These are phyloP conservation scores for Watsonalla cultraria DNA, from an alignment of 2,888 invertebrate genomes.

Conservation along the genomic window DNA sequence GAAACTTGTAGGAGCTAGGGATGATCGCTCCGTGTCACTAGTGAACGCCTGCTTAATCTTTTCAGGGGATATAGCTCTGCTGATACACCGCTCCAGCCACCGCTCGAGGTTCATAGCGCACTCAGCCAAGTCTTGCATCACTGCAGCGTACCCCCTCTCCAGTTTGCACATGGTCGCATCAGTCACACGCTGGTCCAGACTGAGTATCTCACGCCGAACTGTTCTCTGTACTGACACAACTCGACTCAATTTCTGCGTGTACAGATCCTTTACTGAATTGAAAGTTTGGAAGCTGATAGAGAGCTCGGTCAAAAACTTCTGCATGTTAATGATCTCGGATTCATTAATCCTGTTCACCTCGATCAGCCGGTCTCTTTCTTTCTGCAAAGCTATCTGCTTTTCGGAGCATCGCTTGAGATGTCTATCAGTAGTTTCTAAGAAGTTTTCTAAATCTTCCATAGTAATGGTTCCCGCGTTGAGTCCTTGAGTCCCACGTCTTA, in stretches of 20 bases:
- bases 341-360: constrained; percentile 66
- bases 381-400: constrained; percentile 53
- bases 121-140: constrained; percentile 62
- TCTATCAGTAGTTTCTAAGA: constrained; percentile 66
- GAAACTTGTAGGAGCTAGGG: constrained; percentile 41
- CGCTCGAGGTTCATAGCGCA: constrained; percentile 59
- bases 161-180: constrained; percentile 50
- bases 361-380: constrained; percentile 56
- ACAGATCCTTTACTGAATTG: constrained; percentile 56
- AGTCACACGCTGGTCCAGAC: constrained; percentile 44
- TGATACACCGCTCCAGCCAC: constrained; percentile 61
- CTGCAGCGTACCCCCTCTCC: constrained; percentile 60
- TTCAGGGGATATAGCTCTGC: constrained; percentile 51
- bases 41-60: constrained; percentile 62
- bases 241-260: constrained; percentile 54
- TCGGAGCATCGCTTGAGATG: constrained; percentile 61
- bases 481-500: constrained; percentile 51
- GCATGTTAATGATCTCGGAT: constrained; percentile 61
- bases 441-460: constrained; percentile 69
- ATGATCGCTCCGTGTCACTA: constrained; percentile 43
- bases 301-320: constrained; percentile 62
- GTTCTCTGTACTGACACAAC: constrained; percentile 61
- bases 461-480: constrained; percentile 57
- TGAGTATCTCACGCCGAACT: constrained; percentile 60
- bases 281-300: constrained; percentile 62